These are phyloP conservation scores for Eremobia ochroleuca DNA, from an alignment of 2,888 invertebrate species.

Conservation along the genomic window DNA sequence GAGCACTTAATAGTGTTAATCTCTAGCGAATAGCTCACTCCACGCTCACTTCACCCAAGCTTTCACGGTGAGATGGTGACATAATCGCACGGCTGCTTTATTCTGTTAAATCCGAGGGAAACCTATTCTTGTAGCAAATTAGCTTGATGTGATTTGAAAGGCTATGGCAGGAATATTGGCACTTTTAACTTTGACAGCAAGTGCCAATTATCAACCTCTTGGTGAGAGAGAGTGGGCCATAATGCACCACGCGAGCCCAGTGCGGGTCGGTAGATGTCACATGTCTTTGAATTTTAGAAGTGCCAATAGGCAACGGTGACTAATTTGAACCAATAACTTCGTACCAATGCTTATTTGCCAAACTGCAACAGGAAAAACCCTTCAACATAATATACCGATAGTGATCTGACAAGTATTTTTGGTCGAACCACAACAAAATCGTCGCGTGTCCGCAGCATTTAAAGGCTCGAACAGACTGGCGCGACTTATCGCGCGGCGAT, in stretches of 20 bases:
- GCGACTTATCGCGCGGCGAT: no score
- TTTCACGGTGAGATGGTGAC: no score
- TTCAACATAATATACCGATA: not conserved
- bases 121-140: not conserved
- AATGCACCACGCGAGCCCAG: not conserved
- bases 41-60: no score
- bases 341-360: not conserved
- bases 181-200: not conserved
- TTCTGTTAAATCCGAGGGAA: not conserved
- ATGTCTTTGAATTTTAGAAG: not conserved
- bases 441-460: conserved; percentile 42
- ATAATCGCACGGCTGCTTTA: no score
- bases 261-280: not conserved
- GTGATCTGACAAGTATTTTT: conserved; percentile 15
- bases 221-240: not conserved
- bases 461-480: no score
- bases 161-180: not conserved
- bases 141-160: not conserved
- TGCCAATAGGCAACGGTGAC: not conserved
- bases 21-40: no score
- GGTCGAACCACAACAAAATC: conserved; percentile 2
- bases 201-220: not conserved
- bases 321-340: not conserved
- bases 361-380: not conserved
- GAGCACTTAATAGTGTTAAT: no score